Evolutionary conservation across 1,140 invertebrate genomes (phyloP), one percentile per base, ranked within the genome.

Genomic region (Drosophila obscura): DNA sequence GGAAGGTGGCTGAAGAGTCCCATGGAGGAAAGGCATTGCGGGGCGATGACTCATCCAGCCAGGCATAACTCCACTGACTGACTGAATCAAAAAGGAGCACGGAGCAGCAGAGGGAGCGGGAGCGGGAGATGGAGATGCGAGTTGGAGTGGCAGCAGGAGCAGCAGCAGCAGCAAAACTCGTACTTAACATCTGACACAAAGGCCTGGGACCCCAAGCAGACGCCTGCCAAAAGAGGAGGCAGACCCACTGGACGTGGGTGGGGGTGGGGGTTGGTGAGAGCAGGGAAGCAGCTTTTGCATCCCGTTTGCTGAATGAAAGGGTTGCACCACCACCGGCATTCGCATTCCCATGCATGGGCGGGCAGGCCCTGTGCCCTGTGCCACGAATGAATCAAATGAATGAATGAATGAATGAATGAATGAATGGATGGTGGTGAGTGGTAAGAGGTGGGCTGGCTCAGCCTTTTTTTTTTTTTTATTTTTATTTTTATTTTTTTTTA

Each of bases 121-220:
- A 8, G 2, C 1, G 0, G 19, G 22, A 24, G 22, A 3, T 3
- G 31, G 8, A 31, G 8, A 2, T 8, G 28, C n/a, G 9, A 28
- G 28, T 16, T 11, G 31, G 9, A 35, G 31, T 11, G 45, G 44
- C 53, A 43, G 60, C 48, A 57, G 60, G 16, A 53, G 48, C 16
- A 55, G 60, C 48, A 57, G 60, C 22, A 53, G 48, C 16, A 55
- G 16, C 41, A 45, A 69, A 45, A 60, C 35, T 59, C 52, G 66
- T 75, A 87, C 82, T 81, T 87, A 87, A 85, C 81, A 87, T 85
- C 65, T 81, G 81, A 81, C 82, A 81, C 80, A 39, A 77, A 63
- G 44, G 16, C 41, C 49, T 41, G 43, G 53, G 65, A 62, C 66
- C 59, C 66, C 62, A 72, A 72, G 11, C 35, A 39, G 9, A 39